A percentile compares a stretch with the other conserved stretches of the same genome.
Evolutionary conservation across 2,113 vertebrate genomes (phyloP).

Genomic region (Paralichthys olivaceus): DNA sequence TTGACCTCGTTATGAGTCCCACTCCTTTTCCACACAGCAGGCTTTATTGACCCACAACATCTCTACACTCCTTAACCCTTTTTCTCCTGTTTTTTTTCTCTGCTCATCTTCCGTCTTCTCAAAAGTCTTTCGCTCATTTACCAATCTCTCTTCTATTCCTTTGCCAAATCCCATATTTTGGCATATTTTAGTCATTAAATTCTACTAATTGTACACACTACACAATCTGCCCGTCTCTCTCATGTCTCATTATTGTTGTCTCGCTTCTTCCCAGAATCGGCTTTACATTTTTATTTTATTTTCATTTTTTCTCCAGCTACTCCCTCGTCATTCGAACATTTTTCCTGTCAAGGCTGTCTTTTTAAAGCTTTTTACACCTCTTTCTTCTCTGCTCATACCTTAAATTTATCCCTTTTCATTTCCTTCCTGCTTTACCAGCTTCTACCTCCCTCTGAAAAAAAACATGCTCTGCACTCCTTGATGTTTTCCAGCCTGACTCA

Average conservation of each 20-base stretch:
- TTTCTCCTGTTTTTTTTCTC: constrained; percentile 10
- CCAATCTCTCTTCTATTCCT: constrained; percentile 27
- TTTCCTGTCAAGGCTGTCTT: constrained; percentile 8
- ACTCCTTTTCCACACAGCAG: constrained; percentile 61
- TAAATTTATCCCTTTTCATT: constrained; percentile 14
- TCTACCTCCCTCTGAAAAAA: not conserved
- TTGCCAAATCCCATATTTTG: constrained; percentile 44
- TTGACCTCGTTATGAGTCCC: constrained; percentile 79
- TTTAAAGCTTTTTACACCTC: constrained; percentile 14
- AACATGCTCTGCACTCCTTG: constrained; percentile 17
- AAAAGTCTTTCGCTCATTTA: constrained; percentile 34
- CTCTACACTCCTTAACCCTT: constrained; percentile 22
- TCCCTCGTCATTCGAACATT: not conserved
- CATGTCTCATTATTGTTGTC: constrained; percentile 17
- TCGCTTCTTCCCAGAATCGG: constrained; percentile 7
- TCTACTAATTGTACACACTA: constrained; percentile 13
- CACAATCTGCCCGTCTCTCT: constrained; percentile 23
- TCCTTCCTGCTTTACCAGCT: constrained; percentile 7
- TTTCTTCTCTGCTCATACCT: constrained; percentile 1
- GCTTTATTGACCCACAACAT: constrained; percentile 78
- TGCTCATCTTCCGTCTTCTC: constrained; percentile 14
- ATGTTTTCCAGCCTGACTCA: constrained; percentile 40
- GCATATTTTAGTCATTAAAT: constrained; percentile 40
- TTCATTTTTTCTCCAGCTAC: not conserved
- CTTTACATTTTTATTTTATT: not conserved